Base-by-base conservation (phyloP, 2,888 invertebrate species). In the Stenichneumon culpator region DNA sequence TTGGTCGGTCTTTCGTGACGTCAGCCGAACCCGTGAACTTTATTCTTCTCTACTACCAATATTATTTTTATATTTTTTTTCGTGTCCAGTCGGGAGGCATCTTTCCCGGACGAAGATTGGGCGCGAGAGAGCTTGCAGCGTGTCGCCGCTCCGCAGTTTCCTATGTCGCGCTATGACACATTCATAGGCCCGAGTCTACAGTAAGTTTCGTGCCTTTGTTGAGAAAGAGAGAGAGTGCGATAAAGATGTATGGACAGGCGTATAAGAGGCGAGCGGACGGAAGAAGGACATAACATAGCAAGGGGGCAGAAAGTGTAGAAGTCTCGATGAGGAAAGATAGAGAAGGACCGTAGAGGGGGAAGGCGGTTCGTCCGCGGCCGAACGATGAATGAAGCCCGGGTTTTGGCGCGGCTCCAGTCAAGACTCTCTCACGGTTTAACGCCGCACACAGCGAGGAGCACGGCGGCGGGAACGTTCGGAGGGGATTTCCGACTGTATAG, bases 371-470 rank as follows among this genome's bases (percentile, higher is more conserved):
- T 86, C 39, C 84, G 86, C 83, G 85, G 86, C 65, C 83, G 88
- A 89, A 89, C 83, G 89, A 89, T 89, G 89, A 89, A 89, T 89
- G 89, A 88, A 89, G 88, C 88, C 88, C 86, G 89, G 89, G 83
- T 89, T 89, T 89, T 89, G 89, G 89, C 89, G 86, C 84, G 81
- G 89, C 86, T 89, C 88, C 88, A 88, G 88, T 80, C 83, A 83
- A 85, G 79, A 79, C 78, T 83, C 80, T 63, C 81, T 65, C 78
- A 22, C 77, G 79, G 54, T 75, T 60, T 80, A 82, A 79, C 80
- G 82, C 77, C 83, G 85, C 85, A 60, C 84, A 82, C 74, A 70
- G 25, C 52, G 14, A 25, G 54, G 65, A 69, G 19, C 14, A 60
- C 47, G 52, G 39, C 44, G 63, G 77, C 52, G 73, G 78, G 74